Evolutionary conservation across 92 coral and sea anemone genomes (phyloP).

Genomic region (Siderastrea siderea): DNA sequence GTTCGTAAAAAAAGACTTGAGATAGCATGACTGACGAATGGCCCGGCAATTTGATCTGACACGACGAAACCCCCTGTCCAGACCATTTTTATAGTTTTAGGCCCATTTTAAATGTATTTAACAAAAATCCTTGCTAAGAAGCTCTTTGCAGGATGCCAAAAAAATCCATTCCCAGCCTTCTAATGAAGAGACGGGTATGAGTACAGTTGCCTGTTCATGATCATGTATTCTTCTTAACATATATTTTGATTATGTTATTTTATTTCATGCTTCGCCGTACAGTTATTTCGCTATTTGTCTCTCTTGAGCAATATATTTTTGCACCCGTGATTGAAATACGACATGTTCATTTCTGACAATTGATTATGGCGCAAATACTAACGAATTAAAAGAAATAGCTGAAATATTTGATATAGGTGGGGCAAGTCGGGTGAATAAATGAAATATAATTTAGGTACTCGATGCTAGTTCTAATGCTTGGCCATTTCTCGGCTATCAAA

Average conservation of each 20-base stretch:
- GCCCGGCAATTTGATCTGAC: no score
- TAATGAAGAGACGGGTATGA: no score
- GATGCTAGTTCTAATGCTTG: neutral
- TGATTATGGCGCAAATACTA: slow-evolving; percentile 9
- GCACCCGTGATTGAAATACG: neutral
- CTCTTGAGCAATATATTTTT: slow-evolving; percentile 13
- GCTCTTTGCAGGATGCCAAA: no score
- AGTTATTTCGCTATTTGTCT: neutral
- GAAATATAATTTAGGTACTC: neutral
- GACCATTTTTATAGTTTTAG: no score
- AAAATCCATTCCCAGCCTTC: no score
- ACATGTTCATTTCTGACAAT: slow-evolving; percentile 3
- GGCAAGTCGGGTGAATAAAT: neutral
- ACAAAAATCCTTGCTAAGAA: no score
- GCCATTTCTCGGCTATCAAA: neutral
- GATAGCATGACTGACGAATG: no score
- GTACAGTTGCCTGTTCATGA: no score
- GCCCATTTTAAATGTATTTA: no score
- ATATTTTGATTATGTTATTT: neutral
- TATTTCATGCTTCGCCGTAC: neutral
- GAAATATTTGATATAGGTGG: slow-evolving; percentile 7
- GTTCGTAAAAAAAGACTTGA: no score
- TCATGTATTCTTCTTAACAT: neutral
- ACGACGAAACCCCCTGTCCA: no score
- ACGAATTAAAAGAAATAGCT: neutral